Percentiles rank a stretch among this genome's conserved stretches.
These are phyloP conservation scores for Drosophila ficusphila DNA, from an alignment of 1,140 invertebrate species.

Conservation along the genomic window DNA sequence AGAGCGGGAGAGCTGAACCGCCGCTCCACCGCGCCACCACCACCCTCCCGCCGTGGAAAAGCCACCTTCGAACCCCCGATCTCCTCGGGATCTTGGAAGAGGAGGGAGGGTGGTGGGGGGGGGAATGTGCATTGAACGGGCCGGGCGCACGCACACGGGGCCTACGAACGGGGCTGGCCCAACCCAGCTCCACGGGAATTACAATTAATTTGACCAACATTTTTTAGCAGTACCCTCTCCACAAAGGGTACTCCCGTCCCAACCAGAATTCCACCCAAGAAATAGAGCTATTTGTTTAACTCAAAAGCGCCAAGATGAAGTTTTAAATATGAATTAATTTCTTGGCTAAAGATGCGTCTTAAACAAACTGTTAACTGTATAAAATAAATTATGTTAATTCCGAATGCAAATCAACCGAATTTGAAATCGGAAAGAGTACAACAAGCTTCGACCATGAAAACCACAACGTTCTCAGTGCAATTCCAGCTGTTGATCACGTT, in stretches of 20 bases:
- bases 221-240: background rate
- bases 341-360: too few species aligned
- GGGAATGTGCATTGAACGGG: conserved; percentile 1
- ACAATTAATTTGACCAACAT: conserved; percentile 45
- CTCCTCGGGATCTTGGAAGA: background rate
- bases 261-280: background rate
- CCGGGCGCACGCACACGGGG: conserved; percentile 10
- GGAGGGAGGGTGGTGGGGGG: background rate
- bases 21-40: background rate
- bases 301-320: too few species aligned
- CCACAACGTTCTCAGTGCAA: background rate
- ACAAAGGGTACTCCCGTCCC: background rate
- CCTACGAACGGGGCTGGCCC: background rate
- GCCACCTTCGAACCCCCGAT: background rate
- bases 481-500: background rate
- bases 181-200: conserved; percentile 23
- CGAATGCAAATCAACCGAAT: background rate
- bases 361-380: too few species aligned
- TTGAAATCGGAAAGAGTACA: background rate
- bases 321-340: too few species aligned
- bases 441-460: background rate
- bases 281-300: background rate
- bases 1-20: background rate
- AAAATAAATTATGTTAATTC: too few species aligned
- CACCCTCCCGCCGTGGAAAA: background rate